phyloP scores from a whole-genome alignment of 1,140 invertebrate species.

The Sarcophaga peregrina region DNA sequence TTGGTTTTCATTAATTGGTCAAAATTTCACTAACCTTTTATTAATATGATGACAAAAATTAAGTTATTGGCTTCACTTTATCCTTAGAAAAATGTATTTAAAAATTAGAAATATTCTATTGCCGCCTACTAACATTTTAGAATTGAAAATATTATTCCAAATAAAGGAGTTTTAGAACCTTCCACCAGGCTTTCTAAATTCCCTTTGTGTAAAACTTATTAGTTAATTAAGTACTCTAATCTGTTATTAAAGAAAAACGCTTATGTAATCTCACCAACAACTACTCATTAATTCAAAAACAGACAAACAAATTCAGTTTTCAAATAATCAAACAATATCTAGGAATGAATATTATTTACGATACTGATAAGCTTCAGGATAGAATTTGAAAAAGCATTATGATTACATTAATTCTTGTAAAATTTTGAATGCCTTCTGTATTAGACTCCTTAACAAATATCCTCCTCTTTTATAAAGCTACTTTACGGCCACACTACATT shows the following conservation, averaged over 20 bases:
- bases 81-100: background rate
- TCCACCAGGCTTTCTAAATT: background rate
- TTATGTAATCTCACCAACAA: background rate
- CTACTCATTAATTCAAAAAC: conserved; percentile 24
- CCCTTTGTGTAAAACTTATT: background rate
- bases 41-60: too few relatives aligned
- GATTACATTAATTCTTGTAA: too few relatives aligned
- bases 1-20: background rate
- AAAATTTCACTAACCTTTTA: too few relatives aligned
- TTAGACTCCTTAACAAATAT: too few relatives aligned
- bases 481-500: too few relatives aligned
- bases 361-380: background rate
- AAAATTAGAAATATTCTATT: background rate
- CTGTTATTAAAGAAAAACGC: background rate
- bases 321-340: background rate
- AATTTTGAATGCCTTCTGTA: too few relatives aligned
- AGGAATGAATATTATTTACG: background rate
- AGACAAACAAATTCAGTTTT: conserved; percentile 29
- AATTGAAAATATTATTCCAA: background rate
- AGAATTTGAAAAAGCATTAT: background rate
- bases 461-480: too few relatives aligned
- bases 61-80: too few relatives aligned
- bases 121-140: background rate
- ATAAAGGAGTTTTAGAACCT: conserved; percentile 39
- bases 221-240: background rate